These are phyloP conservation scores for Anodontia alba DNA, from an alignment of 2,888 invertebrate genomes.

Conservation along the genomic window DNA sequence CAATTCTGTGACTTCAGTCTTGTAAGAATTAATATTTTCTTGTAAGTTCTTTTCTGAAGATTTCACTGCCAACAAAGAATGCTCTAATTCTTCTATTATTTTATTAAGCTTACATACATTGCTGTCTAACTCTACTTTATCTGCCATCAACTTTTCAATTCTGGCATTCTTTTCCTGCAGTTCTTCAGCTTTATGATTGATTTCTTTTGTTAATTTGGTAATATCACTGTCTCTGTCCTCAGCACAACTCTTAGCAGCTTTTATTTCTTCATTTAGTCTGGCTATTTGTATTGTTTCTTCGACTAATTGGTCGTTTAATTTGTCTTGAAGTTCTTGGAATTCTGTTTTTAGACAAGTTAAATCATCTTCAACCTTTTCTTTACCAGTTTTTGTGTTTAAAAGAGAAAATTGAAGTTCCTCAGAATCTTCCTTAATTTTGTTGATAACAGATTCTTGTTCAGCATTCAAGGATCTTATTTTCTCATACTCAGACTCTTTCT, in stretches of 20 bases:
- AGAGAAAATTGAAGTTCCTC: constrained; percentile 39
- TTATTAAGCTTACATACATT: neutral
- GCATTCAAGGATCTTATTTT: constrained; percentile 31
- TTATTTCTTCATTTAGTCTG: constrained; percentile 46
- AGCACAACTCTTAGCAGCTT: constrained; percentile 39
- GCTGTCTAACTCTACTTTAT: neutral
- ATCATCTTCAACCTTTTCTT: constrained; percentile 33
- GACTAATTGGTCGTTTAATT: constrained; percentile 38
- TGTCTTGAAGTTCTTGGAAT: constrained; percentile 50
- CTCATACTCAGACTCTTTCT: constrained; percentile 29
- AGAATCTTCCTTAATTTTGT: constrained; percentile 27
- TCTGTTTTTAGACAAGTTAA: constrained; percentile 35
- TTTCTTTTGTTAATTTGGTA: constrained; percentile 29
- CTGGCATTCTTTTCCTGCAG: constrained; percentile 5
- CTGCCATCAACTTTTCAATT: neutral
- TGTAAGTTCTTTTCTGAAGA: constrained; percentile 6
- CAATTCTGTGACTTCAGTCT: constrained; percentile 28
- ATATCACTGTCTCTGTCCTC: constrained; percentile 34
- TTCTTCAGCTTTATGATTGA: constrained; percentile 7
- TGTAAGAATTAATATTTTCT: neutral
- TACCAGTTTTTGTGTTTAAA: constrained; percentile 28
- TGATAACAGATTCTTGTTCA: constrained; percentile 21
- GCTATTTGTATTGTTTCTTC: constrained; percentile 52
- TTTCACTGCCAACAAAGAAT: neutral
- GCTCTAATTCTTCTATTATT: neutral